Evolutionary conservation across 2,888 invertebrate genomes (phyloP).

Genomic region (Diloba caeruleocephala): DNA sequence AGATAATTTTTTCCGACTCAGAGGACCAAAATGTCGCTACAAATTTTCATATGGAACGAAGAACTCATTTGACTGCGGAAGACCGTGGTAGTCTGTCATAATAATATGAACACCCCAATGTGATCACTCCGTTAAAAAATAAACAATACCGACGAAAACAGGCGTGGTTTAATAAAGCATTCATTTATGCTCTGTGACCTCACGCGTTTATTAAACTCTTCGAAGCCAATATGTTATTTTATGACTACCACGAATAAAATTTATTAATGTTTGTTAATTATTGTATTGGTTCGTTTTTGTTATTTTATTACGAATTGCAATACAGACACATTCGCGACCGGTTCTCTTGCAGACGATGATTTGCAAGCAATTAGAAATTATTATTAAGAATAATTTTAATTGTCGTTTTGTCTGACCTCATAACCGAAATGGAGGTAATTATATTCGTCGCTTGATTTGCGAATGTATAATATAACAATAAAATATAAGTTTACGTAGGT

Average conservation of each 20-base stretch:
- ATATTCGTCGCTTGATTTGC: slow-evolving; percentile 25
- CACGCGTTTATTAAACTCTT: slow-evolving; percentile 11
- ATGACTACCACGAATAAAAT: slow-evolving; percentile 22
- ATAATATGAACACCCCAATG: too few relatives aligned
- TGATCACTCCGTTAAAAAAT: too few relatives aligned
- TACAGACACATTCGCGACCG: slow-evolving; percentile 29
- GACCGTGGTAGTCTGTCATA: too few relatives aligned
- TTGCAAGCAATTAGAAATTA: slow-evolving; percentile 44
- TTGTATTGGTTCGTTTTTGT: slow-evolving; percentile 26
- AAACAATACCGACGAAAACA: too few relatives aligned
- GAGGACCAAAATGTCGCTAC: too few relatives aligned
- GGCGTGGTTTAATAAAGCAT: too few relatives aligned
- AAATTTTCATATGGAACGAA: too few relatives aligned
- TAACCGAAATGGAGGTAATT: slow-evolving; percentile 27
- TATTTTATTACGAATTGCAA: slow-evolving; percentile 42
- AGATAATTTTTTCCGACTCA: too few relatives aligned
- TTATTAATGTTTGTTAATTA: slow-evolving; percentile 38
- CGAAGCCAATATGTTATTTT: slow-evolving; percentile 19
- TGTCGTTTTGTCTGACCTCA: slow-evolving; percentile 44
- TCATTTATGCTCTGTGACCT: slow-evolving; percentile 3
- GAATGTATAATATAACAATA: slow-evolving; percentile 1
- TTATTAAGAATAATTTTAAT: slow-evolving; percentile 31
- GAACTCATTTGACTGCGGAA: too few relatives aligned
- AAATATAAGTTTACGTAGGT: neutral
- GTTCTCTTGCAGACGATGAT: slow-evolving; percentile 33